Percentiles rank a stretch among this genome's conserved stretches.
These are phyloP conservation scores for Neolamprologus sp. DNA, from an alignment of 2,113 vertebrate species.

Conservation along the genomic window DNA sequence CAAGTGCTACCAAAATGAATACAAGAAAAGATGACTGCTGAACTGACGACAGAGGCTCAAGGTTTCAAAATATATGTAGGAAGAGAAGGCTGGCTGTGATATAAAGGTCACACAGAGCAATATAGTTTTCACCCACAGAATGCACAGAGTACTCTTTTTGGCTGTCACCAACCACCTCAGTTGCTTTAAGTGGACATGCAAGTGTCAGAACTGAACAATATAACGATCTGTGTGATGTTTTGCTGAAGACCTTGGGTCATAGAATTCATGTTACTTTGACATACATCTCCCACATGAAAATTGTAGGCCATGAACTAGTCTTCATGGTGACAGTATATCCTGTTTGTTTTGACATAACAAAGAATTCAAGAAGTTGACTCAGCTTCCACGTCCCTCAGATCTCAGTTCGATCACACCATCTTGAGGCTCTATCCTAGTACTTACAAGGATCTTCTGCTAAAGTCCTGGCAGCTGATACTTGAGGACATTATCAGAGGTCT, in stretches of 20 bases:
- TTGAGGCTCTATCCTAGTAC: not conserved
- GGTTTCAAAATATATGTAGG: not conserved
- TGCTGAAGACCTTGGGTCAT: not conserved
- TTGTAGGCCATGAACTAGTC: not conserved
- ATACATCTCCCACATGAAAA: not conserved
- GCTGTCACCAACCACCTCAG: not conserved
- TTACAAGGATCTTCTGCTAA: not conserved
- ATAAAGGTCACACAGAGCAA: not conserved
- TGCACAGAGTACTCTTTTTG: not conserved
- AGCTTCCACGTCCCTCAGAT: not conserved
- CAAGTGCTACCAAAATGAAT: not conserved
- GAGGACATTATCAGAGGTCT: not conserved
- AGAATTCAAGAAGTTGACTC: not conserved
- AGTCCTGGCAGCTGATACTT: not conserved
- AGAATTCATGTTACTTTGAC: not conserved
- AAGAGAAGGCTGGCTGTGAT: not conserved
- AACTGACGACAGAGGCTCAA: not conserved
- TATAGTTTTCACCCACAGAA: not conserved
- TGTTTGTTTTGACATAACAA: not conserved
- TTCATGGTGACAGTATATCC: not conserved
- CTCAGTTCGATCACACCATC: not conserved
- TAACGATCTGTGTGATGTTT: not conserved
- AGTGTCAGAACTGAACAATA: not conserved
- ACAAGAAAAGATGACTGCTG: not conserved
- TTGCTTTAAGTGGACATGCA: not conserved